Conservation (phyloP, 2,797 vertebrate species). For the Simalia tracyae region DNA sequence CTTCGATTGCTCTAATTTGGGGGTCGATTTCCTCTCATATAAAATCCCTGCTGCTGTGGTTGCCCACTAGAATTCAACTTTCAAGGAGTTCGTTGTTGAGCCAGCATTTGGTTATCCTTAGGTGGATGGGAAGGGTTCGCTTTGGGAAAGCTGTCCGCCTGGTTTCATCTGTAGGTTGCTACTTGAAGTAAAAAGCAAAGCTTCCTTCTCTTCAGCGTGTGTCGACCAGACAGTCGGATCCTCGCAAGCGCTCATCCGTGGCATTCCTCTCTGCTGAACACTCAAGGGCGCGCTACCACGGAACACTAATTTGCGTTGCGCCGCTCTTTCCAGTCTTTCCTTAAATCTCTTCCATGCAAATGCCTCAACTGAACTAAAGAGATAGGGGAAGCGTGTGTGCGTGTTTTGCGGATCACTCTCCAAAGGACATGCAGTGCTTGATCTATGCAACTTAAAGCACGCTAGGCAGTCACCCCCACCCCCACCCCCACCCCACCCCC, state of each 20-base stretch:
- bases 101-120: conserved; percentile 30
- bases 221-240: neutral
- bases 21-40: neutral
- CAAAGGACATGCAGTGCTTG: conserved; percentile 13
- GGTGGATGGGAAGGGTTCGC: neutral
- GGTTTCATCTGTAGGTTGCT: neutral
- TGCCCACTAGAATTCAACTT: neutral
- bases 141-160: conserved; percentile 22
- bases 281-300: conserved; percentile 12
- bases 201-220: neutral
- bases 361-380: conserved; percentile 26
- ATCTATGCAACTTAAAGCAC: conserved; percentile 7
- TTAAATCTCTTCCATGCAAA: neutral
- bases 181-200: conserved; percentile 30
- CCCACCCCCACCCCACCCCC: neutral
- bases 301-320: conserved; percentile 41
- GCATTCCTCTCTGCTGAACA: conserved; percentile 47
- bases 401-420: conserved; percentile 24
- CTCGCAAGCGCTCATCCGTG: conserved; percentile 43
- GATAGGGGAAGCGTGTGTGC: neutral
- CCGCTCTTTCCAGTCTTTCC: conserved; percentile 28
- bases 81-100: neutral
- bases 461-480: neutral
- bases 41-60: neutral
- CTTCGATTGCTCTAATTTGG: neutral